Conservation (phyloP, 2,888 invertebrate genomes). For the Aphidius colemani region DNA sequence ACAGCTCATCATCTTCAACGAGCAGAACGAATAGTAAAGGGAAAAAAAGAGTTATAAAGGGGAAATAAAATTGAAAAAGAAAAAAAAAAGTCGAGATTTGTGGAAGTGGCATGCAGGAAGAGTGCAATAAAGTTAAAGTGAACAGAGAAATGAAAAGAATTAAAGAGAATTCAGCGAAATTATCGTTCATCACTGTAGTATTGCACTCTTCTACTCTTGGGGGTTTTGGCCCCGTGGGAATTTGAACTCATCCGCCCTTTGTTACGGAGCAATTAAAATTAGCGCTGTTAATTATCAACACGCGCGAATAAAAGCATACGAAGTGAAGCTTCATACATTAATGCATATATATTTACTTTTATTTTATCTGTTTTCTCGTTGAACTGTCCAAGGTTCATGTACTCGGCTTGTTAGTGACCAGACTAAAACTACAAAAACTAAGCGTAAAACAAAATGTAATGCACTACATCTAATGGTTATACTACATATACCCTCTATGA, state of each 20-base stretch:
- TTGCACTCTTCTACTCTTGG: slow-evolving; percentile 24
- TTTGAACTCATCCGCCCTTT: slow-evolving; percentile 54
- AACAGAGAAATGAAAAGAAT: slow-evolving; percentile 33
- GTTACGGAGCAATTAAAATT: slow-evolving; percentile 58
- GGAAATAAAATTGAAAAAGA: not conserved
- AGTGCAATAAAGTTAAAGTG: not conserved
- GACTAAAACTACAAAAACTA: slow-evolving; percentile 51
- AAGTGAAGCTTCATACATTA: slow-evolving; percentile 25
- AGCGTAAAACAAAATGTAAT: slow-evolving; percentile 51
- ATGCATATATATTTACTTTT: slow-evolving; percentile 20
- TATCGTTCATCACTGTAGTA: slow-evolving; percentile 53
- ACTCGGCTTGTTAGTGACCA: slow-evolving; percentile 42
- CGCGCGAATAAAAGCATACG: slow-evolving; percentile 35
- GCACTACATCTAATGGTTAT: slow-evolving; percentile 45
- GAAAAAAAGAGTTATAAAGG: slow-evolving; percentile 15
- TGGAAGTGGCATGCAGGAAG: slow-evolving; percentile 19
- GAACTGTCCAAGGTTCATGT: too few relatives aligned
- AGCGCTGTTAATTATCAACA: slow-evolving; percentile 56
- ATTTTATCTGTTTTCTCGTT: too few relatives aligned
- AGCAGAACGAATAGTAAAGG: slow-evolving; percentile 12
- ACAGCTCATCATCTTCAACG: too few relatives aligned
- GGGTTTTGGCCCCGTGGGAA: slow-evolving; percentile 47
- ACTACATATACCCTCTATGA: not conserved
- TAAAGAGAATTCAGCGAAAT: slow-evolving; percentile 46
- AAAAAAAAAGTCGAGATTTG: slow-evolving; percentile 25